Percentiles rank a stretch among this genome's conserved stretches.
Evolutionary conservation across 2,797 vertebrate genomes (phyloP).

Genomic region (Picus viridis): DNA sequence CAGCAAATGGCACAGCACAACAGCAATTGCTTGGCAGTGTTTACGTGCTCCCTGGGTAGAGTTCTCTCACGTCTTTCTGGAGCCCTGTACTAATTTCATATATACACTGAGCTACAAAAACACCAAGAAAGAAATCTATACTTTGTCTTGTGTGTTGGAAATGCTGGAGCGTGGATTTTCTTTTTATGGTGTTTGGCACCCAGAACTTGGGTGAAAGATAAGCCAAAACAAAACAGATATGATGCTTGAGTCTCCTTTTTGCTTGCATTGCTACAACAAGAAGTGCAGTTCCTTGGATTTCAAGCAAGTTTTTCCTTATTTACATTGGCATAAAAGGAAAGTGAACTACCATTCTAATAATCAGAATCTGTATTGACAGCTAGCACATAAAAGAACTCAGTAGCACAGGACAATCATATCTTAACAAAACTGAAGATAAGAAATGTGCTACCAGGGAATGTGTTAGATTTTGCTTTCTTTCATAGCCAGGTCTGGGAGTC

Average conservation of each 20-base stretch:
- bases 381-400: neutral
- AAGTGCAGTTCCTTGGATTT: neutral
- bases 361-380: neutral
- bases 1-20: neutral
- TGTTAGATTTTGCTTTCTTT: neutral
- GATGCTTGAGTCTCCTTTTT: neutral
- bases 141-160: neutral
- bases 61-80: neutral
- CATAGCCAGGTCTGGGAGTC: neutral
- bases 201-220: slow-evolving; percentile 2
- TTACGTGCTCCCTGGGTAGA: neutral
- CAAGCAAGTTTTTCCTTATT: neutral
- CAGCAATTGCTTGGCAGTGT: neutral
- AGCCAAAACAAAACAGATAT: neutral
- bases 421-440: neutral
- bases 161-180: neutral
- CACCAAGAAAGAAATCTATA: neutral
- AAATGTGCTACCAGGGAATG: neutral
- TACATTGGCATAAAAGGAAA: neutral
- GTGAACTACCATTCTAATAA: neutral
- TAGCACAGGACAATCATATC: neutral
- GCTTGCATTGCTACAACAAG: neutral
- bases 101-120: neutral
- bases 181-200: neutral
- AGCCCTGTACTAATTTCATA: neutral